Conservation (phyloP, 2,888 invertebrate genomes). For the Pyrrhia umbra region DNA sequence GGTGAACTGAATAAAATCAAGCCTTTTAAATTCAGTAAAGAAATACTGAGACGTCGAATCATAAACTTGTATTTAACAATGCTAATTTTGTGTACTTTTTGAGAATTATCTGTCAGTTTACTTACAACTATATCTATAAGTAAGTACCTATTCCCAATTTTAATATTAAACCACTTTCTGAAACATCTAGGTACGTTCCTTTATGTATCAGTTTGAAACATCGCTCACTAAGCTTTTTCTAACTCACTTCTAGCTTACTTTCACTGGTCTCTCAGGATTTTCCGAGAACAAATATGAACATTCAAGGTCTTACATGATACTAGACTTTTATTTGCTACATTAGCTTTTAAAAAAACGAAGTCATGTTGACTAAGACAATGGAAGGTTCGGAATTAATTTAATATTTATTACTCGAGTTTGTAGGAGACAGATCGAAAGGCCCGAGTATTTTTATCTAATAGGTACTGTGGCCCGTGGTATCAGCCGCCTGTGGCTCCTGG, state of each 20-base stretch:
- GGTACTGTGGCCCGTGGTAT: too few species aligned
- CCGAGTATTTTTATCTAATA: slow-evolving; percentile 27
- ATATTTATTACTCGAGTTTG: slow-evolving; percentile 13
- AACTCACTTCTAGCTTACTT: background rate
- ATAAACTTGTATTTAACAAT: too few species aligned
- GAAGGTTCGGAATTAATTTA: slow-evolving; percentile 32
- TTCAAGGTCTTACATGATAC: slow-evolving; percentile 25
- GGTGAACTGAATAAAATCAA: background rate
- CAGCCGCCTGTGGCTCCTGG: too few species aligned
- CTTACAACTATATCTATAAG: too few species aligned
- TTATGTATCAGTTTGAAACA: slow-evolving; percentile 1
- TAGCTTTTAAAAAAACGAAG: slow-evolving; percentile 6
- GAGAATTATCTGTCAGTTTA: too few species aligned
- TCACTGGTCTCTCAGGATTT: background rate
- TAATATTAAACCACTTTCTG: too few species aligned
- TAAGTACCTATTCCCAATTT: too few species aligned
- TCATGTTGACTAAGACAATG: slow-evolving; percentile 7
- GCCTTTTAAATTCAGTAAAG: too few species aligned
- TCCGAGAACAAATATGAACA: slow-evolving; percentile 1
- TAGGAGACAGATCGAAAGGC: slow-evolving; percentile 16
- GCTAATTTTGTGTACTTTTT: too few species aligned
- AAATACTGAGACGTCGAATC: too few species aligned
- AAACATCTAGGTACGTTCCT: too few species aligned
- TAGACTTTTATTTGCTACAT: slow-evolving; percentile 17
- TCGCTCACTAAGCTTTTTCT: background rate